Conservation (phyloP, 2,888 invertebrate genomes). For the Chironomus tentans region DNA sequence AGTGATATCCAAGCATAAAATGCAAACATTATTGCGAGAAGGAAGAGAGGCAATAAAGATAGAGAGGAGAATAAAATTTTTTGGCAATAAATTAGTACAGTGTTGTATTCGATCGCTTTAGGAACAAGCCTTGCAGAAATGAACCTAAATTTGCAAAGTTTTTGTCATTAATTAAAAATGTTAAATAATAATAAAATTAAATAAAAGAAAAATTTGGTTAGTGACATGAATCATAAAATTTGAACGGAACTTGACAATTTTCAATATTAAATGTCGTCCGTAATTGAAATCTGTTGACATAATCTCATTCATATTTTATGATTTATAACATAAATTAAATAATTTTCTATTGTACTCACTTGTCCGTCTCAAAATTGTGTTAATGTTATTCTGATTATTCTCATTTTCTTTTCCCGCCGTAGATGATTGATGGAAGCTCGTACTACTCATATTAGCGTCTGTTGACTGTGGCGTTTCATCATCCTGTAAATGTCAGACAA, state of each 20-base stretch:
- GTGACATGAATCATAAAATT: neutral
- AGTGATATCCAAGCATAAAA: neutral
- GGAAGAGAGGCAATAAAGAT: neutral
- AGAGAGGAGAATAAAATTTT: neutral
- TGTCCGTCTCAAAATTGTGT: slow-evolving; percentile 40
- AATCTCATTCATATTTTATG: neutral
- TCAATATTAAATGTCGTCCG: neutral
- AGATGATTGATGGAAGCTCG: slow-evolving; percentile 35
- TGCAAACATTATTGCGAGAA: neutral
- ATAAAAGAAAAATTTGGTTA: neutral
- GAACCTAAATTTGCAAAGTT: slow-evolving; percentile 14
- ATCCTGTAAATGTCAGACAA: slow-evolving; percentile 4
- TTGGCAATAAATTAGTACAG: slow-evolving; percentile 9
- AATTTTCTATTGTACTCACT: slow-evolving; percentile 33
- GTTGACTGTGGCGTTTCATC: slow-evolving; percentile 29
- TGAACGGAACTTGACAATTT: slow-evolving; percentile 29
- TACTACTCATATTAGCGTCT: slow-evolving; percentile 23
- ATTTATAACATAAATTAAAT: neutral
- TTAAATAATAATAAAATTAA: neutral
- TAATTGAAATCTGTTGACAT: neutral
- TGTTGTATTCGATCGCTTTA: slow-evolving; percentile 13
- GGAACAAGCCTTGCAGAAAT: slow-evolving; percentile 17
- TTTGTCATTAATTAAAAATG: neutral
- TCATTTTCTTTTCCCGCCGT: slow-evolving; percentile 37
- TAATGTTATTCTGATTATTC: slow-evolving; percentile 32